phyloP scores from a whole-genome alignment of 2,113 vertebrate species.

The Microtus montanus region DNA sequence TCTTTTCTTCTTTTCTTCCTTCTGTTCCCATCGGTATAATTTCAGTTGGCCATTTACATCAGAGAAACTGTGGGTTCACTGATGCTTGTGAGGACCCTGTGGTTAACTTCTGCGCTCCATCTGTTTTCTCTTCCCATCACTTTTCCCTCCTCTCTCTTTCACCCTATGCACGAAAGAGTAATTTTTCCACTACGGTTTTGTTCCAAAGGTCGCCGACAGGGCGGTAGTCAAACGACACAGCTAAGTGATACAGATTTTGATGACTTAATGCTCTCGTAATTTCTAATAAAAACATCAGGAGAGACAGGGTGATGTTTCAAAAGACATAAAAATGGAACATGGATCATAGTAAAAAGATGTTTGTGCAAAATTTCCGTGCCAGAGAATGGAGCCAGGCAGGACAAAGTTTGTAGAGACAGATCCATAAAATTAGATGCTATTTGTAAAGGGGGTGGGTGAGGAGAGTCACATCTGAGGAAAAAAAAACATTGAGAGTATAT shows the following conservation, averaged over 20 bases:
- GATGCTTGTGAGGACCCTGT: not conserved
- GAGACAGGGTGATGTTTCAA: conserved; percentile 54
- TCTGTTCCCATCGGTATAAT: not conserved
- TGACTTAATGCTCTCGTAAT: conserved; percentile 64
- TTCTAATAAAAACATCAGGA: conserved; percentile 58
- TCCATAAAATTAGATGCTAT: not conserved
- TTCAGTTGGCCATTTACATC: not conserved
- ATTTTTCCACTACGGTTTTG: conserved; percentile 61
- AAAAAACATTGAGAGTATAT: conserved; percentile 46
- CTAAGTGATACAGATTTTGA: conserved; percentile 71
- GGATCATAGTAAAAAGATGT: not conserved
- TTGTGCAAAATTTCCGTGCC: conserved; percentile 37
- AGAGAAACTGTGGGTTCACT: not conserved
- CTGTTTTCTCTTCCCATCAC: conserved; percentile 47
- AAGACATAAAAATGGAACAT: conserved; percentile 53
- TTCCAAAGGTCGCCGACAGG: conserved; percentile 50
- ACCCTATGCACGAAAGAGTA: conserved; percentile 30
- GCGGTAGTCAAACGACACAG: conserved; percentile 55
- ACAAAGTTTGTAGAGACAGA: conserved; percentile 5
- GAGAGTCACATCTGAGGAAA: not conserved
- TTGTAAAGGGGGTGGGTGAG: not conserved
- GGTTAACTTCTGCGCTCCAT: conserved; percentile 21
- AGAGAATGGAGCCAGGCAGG: conserved; percentile 17
- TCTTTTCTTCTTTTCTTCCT: not conserved
- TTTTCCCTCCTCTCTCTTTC: not conserved